phyloP scores from a whole-genome alignment of 2,888 invertebrate species.

The Apotomis betuletana region DNA sequence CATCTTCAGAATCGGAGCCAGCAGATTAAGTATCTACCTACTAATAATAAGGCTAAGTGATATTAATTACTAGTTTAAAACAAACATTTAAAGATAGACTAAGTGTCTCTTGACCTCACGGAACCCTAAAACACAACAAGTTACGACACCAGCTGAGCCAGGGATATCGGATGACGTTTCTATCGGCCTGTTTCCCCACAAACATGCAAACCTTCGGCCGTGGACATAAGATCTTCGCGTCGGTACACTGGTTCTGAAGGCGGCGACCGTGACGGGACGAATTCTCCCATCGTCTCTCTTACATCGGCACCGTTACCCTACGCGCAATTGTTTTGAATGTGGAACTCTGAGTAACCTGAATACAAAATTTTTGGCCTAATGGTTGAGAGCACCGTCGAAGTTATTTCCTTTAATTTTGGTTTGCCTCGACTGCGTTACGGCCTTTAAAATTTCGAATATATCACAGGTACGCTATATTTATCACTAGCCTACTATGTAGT shows the following conservation, averaged over 20 bases:
- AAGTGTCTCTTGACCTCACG: too few relatives aligned
- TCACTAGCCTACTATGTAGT: too few relatives aligned
- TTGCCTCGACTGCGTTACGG: too few relatives aligned
- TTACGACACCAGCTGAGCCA: neutral
- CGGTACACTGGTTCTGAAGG: conserved; percentile 24
- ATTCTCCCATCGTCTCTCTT: conserved; percentile 41
- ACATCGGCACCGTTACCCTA: conserved; percentile 36
- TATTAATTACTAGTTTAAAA: too few relatives aligned
- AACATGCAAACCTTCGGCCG: neutral
- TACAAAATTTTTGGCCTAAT: conserved; percentile 7
- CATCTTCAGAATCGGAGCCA: too few relatives aligned
- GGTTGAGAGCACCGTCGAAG: neutral
- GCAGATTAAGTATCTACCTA: too few relatives aligned
- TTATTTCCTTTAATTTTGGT: too few relatives aligned
- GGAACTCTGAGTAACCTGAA: conserved; percentile 12
- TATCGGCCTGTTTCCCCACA: conserved; percentile 30
- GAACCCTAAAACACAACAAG: neutral
- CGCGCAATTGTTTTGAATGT: conserved; percentile 34
- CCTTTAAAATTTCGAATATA: too few relatives aligned
- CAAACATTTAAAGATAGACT: too few relatives aligned
- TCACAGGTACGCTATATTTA: too few relatives aligned
- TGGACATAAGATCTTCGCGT: neutral
- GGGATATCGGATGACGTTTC: conserved; percentile 32
- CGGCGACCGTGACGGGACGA: conserved; percentile 40
- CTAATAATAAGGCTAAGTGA: too few relatives aligned